A percentile compares a stretch with the other conserved stretches of the same genome.
phyloP scores from a whole-genome alignment of 30 jellyfish, hydroid and myxozoan species.

The Chrysaora quinquecirrha region DNA sequence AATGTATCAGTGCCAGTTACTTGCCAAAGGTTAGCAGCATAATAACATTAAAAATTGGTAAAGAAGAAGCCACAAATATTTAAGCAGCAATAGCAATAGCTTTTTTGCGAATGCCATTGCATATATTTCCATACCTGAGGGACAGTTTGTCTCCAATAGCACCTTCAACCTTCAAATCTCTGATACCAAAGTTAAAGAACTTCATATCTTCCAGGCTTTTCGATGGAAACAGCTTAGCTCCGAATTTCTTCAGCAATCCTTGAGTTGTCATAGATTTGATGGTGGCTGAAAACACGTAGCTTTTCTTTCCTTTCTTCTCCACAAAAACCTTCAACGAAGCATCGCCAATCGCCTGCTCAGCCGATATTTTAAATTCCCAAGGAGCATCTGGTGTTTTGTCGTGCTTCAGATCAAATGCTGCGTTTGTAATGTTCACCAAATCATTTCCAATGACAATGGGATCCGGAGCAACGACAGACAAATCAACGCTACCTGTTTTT shows the following conservation, averaged over 20 bases:
- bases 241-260: conserved; percentile 56
- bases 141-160: conserved; percentile 41
- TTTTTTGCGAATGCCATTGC: too few species aligned
- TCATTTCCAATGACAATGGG: conserved; percentile 70
- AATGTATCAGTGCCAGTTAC: too few species aligned
- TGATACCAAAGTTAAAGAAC: conserved; percentile 75
- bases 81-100: too few species aligned
- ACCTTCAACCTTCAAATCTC: conserved; percentile 61
- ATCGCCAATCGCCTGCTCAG: conserved; percentile 70
- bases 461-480: conserved; percentile 64
- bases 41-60: too few species aligned
- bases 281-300: conserved; percentile 28
- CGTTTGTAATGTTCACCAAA: conserved; percentile 29
- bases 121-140: conserved; percentile 57
- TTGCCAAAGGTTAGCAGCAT: too few species aligned
- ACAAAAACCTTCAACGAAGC: conserved; percentile 34
- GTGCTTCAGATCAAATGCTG: conserved; percentile 60
- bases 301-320: conserved; percentile 44
- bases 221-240: conserved; percentile 63
- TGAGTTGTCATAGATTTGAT: conserved; percentile 52
- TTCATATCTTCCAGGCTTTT: conserved; percentile 55
- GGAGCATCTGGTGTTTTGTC: conserved; percentile 58
- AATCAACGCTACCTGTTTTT: conserved; percentile 52
- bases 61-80: too few species aligned
- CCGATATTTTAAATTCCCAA: conserved; percentile 64